These are phyloP conservation scores for Piprites chloris DNA, from an alignment of 2,113 vertebrate genomes.

Conservation along the genomic window DNA sequence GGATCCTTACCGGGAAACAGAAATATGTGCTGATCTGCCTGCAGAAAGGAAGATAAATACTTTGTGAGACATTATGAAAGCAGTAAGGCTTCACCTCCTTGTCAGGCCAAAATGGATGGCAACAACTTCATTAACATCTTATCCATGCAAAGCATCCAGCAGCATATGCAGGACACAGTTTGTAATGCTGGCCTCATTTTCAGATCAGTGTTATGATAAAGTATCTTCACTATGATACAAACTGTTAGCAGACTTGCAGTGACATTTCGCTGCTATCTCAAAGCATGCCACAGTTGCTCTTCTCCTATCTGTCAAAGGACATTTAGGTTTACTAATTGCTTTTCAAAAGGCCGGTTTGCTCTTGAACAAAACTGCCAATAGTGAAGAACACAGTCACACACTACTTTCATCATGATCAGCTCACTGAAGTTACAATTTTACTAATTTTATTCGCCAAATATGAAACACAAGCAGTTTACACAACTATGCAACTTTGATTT, in stretches of 20 bases:
- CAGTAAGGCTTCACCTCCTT: background rate
- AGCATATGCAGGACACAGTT: background rate
- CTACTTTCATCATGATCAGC: background rate
- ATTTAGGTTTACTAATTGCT: background rate
- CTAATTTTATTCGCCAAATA: background rate
- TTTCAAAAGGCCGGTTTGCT: background rate
- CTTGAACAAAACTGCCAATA: background rate
- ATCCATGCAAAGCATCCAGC: background rate
- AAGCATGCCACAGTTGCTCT: background rate
- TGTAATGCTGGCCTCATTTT: background rate
- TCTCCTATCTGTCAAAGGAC: background rate
- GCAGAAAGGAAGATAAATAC: background rate
- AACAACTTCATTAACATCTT: background rate
- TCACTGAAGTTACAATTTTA: background rate
- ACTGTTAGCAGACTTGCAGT: background rate
- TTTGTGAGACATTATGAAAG: background rate
- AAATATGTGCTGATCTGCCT: background rate
- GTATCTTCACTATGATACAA: background rate
- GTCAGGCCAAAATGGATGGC: background rate
- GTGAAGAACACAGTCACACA: background rate
- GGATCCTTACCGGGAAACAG: background rate
- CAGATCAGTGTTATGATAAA: background rate
- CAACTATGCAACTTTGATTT: background rate
- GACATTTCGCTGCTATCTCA: background rate
- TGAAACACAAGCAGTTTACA: background rate